Evolutionary conservation across 2,113 vertebrate species (phyloP).

Genomic region (Sciurus niger): DNA sequence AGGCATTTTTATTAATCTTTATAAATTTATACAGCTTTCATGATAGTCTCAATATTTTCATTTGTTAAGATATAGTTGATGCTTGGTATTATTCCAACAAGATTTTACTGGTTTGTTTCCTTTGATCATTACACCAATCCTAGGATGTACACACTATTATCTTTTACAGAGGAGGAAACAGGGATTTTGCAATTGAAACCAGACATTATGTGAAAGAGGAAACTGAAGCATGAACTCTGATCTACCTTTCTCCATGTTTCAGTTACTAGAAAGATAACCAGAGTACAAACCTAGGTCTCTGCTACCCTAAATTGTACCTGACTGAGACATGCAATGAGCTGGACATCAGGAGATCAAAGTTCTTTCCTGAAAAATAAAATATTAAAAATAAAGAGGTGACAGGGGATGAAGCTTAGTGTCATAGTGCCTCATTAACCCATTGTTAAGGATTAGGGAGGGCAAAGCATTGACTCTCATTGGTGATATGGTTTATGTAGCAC

Average conservation of each 20-base stretch:
- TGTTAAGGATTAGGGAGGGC: not conserved
- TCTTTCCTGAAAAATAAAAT: not conserved
- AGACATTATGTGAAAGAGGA: not conserved
- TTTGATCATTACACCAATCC: not conserved
- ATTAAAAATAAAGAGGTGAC: too few relatives aligned
- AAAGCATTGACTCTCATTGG: not conserved
- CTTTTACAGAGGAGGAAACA: not conserved
- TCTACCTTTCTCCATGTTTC: not conserved
- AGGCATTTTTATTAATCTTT: not conserved
- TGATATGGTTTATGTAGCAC: not conserved
- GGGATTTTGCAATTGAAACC: not conserved
- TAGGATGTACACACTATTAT: not conserved
- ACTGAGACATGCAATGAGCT: fast-evolving
- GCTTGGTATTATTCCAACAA: not conserved
- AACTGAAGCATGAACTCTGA: not conserved
- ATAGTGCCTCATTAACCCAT: not conserved
- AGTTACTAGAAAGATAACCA: not conserved
- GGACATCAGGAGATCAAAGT: not conserved
- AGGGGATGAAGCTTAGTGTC: too few relatives aligned
- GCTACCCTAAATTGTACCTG: not conserved
- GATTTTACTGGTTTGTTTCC: not conserved
- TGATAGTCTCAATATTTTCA: slow-evolving; percentile 24
- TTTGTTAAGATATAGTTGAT: not conserved
- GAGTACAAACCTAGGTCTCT: not conserved
- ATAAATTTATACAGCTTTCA: not conserved